These are phyloP conservation scores for Exephanes ischioxanthus DNA, from an alignment of 2,888 invertebrate species.

Conservation along the genomic window DNA sequence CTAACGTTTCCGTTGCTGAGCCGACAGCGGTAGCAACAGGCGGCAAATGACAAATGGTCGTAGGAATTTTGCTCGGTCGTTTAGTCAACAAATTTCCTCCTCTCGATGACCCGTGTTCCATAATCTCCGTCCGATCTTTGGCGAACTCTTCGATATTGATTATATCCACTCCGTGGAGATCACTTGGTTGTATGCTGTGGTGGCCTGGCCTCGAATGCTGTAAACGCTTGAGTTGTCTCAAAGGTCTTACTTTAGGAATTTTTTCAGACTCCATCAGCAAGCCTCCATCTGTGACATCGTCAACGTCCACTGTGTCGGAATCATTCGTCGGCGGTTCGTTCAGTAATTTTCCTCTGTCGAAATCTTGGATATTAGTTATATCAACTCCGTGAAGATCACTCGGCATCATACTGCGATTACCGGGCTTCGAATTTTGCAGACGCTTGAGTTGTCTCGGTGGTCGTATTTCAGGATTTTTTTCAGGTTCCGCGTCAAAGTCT, in stretches of 20 bases:
- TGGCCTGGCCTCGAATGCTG: background rate
- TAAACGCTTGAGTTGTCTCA: background rate
- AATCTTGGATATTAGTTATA: background rate
- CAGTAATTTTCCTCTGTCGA: background rate
- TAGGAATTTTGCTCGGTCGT: background rate
- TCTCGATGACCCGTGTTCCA: background rate
- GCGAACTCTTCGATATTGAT: background rate
- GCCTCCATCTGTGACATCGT: background rate
- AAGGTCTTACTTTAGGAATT: background rate
- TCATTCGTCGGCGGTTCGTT: background rate
- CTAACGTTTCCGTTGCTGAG: background rate
- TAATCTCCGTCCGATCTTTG: background rate
- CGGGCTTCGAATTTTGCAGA: background rate
- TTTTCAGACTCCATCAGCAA: background rate
- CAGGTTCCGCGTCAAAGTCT: background rate
- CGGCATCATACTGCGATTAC: background rate
- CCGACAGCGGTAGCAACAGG: background rate
- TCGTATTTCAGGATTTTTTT: background rate
- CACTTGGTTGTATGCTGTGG: background rate
- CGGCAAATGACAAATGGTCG: background rate
- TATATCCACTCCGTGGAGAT: background rate
- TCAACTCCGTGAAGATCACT: constrained; percentile 1
- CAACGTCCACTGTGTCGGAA: background rate
- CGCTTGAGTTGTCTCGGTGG: background rate
- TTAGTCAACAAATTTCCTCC: background rate